Conservation (phyloP, 2,888 invertebrate genomes). For the Ditula angustiorana region DNA sequence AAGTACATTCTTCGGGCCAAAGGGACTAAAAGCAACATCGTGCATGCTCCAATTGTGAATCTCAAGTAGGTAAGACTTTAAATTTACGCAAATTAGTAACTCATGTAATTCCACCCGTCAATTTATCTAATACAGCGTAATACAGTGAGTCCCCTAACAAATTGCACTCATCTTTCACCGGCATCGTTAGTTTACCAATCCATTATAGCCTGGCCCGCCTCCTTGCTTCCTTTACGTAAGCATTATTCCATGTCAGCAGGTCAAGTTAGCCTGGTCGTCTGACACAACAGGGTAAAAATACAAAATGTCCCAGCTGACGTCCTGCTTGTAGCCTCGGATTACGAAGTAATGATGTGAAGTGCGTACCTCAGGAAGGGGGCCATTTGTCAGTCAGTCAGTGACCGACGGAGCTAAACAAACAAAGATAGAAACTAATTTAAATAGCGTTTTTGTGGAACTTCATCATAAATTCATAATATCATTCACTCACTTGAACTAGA, state of each 20-base stretch:
- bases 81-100: slow-evolving; percentile 17
- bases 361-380: slow-evolving; percentile 36
- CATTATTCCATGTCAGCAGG: slow-evolving; percentile 29
- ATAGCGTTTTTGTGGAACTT: too few species aligned
- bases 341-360: slow-evolving; percentile 60
- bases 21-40: too few species aligned
- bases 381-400: slow-evolving; percentile 3
- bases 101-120: slow-evolving; percentile 28
- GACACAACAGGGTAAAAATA: slow-evolving; percentile 50
- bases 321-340: slow-evolving; percentile 53
- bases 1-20: too few species aligned
- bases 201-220: slow-evolving; percentile 49
- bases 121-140: slow-evolving; percentile 40
- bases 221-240: slow-evolving; percentile 16
- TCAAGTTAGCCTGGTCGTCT: slow-evolving; percentile 31
- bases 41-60: not conserved
- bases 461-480: too few species aligned
- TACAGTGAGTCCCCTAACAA: slow-evolving; percentile 56
- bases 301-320: slow-evolving; percentile 55
- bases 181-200: slow-evolving; percentile 63
- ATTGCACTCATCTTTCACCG: slow-evolving; percentile 67
- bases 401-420: not conserved
- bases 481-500: too few species aligned
- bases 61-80: not conserved
- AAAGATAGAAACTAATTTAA: too few species aligned